Conservation (phyloP, 2,888 invertebrate genomes). For the Pterobdella sp. region DNA sequence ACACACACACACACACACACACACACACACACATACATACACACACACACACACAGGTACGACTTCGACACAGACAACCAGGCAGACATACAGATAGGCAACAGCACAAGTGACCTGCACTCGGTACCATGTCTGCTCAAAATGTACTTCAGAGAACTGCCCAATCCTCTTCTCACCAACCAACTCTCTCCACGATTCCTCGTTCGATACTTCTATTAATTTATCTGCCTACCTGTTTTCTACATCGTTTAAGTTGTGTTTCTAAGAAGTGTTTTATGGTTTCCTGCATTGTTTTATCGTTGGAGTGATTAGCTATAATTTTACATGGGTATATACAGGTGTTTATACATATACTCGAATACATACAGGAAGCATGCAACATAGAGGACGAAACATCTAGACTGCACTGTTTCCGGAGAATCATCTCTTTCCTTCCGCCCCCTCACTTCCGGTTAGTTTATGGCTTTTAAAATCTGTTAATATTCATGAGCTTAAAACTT, state of each 20-base stretch:
- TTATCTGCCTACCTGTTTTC: not conserved
- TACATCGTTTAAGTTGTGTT: not conserved
- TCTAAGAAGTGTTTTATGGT: not conserved
- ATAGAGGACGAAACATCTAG: constrained; percentile 56
- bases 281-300: not conserved
- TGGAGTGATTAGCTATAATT: not conserved
- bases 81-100: constrained; percentile 70
- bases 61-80: constrained; percentile 78
- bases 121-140: constrained; percentile 89
- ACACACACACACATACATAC: not conserved
- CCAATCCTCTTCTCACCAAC: constrained; percentile 94
- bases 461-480: no score
- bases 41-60: constrained; percentile 26
- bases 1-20: not conserved
- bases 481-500: no score
- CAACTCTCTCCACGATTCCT: constrained; percentile 74
- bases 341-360: not conserved
- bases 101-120: constrained; percentile 80
- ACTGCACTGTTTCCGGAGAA: constrained; percentile 73
- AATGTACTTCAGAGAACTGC: constrained; percentile 94
- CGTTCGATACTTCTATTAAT: not conserved
- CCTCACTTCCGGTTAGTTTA: constrained; percentile 78
- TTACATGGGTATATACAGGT: not conserved
- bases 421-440: constrained; percentile 84
- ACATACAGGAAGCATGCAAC: not conserved